Percentiles rank a stretch among this genome's conserved stretches.
These are phyloP conservation scores for Fulmarus glacialis DNA, from an alignment of 2,113 vertebrate species.

Conservation along the genomic window DNA sequence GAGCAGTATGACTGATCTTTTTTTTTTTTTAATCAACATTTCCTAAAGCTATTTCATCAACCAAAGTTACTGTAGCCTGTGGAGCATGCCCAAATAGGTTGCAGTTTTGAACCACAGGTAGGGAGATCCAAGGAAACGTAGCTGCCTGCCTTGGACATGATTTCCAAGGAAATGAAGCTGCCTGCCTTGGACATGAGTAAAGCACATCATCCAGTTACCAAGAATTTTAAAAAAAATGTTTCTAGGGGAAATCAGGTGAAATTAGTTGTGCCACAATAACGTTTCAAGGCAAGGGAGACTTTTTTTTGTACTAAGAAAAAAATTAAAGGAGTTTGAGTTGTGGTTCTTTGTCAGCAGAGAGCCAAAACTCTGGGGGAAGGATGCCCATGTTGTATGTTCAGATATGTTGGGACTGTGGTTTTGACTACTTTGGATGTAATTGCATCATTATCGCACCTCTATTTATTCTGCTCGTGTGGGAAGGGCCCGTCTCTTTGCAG, in stretches of 20 bases:
- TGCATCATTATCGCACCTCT: not conserved
- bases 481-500: not conserved
- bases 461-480: not conserved
- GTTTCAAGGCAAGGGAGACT: not conserved
- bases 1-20: not conserved
- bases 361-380: not conserved
- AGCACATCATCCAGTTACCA: not conserved
- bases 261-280: not conserved
- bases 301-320: not conserved
- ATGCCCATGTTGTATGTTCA: not conserved
- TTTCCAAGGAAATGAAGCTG: too few species aligned
- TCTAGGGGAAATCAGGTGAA: not conserved
- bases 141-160: not conserved
- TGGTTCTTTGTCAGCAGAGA: not conserved
- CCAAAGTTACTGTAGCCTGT: not conserved
- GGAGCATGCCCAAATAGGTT: not conserved
- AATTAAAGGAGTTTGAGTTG: not conserved
- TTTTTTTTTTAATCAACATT: constrained; percentile 17
- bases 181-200: not conserved
- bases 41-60: constrained; percentile 46
- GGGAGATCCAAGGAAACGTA: not conserved
- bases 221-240: not conserved
- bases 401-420: not conserved
- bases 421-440: not conserved
- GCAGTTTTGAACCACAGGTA: not conserved